These are phyloP conservation scores for Athetis lepigone DNA, from an alignment of 2,888 invertebrate genomes.

Conservation along the genomic window DNA sequence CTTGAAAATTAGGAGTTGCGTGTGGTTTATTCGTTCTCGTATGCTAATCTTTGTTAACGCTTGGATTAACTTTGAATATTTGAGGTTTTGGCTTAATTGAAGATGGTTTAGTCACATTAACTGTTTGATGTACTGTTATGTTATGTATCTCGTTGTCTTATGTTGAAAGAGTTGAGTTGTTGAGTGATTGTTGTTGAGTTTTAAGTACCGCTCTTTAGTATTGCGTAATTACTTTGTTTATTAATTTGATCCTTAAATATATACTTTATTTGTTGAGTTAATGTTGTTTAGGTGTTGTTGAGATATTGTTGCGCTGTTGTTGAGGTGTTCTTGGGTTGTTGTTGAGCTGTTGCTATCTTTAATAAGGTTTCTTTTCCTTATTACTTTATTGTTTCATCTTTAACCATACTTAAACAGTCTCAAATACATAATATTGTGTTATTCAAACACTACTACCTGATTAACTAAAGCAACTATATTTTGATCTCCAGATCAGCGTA, in stretches of 20 bases:
- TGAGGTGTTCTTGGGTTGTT: background rate
- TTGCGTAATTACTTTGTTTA: no score
- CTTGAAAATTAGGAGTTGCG: constrained; percentile 43
- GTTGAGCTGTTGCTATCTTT: no score
- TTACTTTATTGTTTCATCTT: no score
- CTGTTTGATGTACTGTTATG: constrained; percentile 3
- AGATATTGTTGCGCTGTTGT: background rate
- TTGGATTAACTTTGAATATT: constrained; percentile 25
- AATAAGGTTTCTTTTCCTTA: no score
- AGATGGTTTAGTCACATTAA: background rate
- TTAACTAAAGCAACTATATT: constrained; percentile 8
- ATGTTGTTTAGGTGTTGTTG: no score
- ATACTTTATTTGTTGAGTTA: no score
- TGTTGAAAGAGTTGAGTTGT: background rate
- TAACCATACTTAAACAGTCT: background rate
- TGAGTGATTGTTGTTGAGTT: background rate
- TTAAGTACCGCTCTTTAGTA: background rate
- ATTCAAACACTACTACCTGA: background rate
- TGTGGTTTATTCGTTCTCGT: constrained; percentile 35
- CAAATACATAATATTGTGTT: background rate
- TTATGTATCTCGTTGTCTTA: background rate
- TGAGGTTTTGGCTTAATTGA: constrained; percentile 16
- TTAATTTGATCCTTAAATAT: no score
- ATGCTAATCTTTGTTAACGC: constrained; percentile 44
- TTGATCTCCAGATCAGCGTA: constrained; percentile 12